A percentile compares a stretch with the other conserved stretches of the same genome.
Conservation (phyloP, 2,888 invertebrate species). For the Drosophila nr. perissopoda region DNA sequence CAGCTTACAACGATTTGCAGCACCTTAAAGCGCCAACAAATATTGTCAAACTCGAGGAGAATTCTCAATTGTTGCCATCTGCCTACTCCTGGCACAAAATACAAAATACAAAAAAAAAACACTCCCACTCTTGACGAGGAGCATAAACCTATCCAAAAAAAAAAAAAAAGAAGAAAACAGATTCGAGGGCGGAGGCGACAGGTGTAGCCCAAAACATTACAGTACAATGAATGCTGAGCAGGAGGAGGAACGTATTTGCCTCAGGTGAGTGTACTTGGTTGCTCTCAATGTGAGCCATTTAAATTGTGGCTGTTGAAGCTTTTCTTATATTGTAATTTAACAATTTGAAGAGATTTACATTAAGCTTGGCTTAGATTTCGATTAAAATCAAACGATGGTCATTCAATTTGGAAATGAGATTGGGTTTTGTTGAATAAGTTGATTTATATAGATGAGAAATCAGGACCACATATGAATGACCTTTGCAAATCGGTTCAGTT, state of each 20-base stretch:
- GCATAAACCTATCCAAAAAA: constrained; percentile 26
- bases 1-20: constrained; percentile 72
- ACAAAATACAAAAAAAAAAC: not conserved
- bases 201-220: constrained; percentile 29
- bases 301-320: constrained; percentile 14
- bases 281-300: constrained; percentile 12
- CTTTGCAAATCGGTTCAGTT: not conserved
- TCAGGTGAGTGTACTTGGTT: constrained; percentile 65
- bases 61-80: constrained; percentile 33
- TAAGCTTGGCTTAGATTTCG: constrained; percentile 26
- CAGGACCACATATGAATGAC: not conserved
- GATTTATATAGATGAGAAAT: not conserved
- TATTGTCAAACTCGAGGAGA: constrained; percentile 47
- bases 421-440: not conserved
- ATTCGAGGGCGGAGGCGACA: constrained; percentile 5
- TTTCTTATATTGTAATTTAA: constrained; percentile 30
- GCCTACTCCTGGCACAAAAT: constrained; percentile 28
- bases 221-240: constrained; percentile 66
- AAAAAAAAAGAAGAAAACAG: constrained; percentile 1
- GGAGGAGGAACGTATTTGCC: constrained; percentile 73
- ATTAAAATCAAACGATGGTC: constrained; percentile 29
- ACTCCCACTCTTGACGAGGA: constrained; percentile 53
- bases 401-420: constrained; percentile 24
- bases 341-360: constrained; percentile 36
- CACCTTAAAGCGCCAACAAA: constrained; percentile 61